phyloP scores from a whole-genome alignment of 2,888 invertebrate genomes.

The Tyria jacobaeae region DNA sequence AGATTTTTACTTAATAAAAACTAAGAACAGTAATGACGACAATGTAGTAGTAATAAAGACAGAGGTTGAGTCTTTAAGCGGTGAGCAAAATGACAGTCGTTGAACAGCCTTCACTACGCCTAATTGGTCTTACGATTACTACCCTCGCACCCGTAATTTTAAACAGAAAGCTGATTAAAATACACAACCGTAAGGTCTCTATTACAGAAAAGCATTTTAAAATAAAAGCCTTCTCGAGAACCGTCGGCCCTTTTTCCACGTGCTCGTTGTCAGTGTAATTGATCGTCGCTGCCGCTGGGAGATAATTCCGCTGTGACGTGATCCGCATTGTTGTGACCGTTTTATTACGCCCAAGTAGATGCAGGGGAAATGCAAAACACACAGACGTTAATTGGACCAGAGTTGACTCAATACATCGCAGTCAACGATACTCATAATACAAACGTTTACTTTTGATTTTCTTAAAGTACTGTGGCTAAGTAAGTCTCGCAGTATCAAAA shows the following conservation, averaged over 20 bases:
- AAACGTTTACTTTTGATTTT: background rate
- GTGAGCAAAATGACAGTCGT: conserved; percentile 59
- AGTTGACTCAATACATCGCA: conserved; percentile 59
- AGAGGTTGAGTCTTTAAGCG: conserved; percentile 63
- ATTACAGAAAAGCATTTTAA: conserved; percentile 50
- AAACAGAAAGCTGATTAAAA: conserved; percentile 58
- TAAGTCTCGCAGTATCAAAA: background rate
- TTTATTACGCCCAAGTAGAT: conserved; percentile 72
- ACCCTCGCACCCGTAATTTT: conserved; percentile 41
- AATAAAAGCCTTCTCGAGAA: conserved; percentile 61
- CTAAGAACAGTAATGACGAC: conserved; percentile 52
- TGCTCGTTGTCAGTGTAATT: conserved; percentile 81
- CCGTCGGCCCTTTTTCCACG: conserved; percentile 71
- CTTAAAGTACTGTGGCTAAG: background rate
- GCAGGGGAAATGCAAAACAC: conserved; percentile 77
- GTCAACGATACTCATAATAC: conserved; percentile 2
- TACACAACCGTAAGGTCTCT: conserved; percentile 54
- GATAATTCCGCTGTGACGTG: conserved; percentile 83
- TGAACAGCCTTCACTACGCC: conserved; percentile 60
- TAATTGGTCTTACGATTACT: conserved; percentile 68
- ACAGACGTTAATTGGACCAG: conserved; percentile 68
- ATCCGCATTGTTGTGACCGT: conserved; percentile 80
- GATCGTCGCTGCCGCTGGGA: conserved; percentile 79
- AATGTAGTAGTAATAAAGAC: conserved; percentile 59
- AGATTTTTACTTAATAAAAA: conserved; percentile 35